Conservation (phyloP, 2,113 vertebrate genomes). For the Equus przewalskii region DNA sequence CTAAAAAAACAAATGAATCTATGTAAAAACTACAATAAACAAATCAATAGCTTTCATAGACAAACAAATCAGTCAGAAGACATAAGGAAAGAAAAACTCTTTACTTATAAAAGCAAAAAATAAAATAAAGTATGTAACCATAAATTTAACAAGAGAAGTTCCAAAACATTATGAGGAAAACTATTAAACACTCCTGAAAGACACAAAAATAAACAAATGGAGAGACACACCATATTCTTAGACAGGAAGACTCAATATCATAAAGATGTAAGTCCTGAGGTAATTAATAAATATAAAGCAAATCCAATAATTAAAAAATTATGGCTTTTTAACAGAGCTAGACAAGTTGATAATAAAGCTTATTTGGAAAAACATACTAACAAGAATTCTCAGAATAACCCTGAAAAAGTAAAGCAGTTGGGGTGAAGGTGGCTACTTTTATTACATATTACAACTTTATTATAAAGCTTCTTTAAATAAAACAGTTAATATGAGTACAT, state of each 20-base stretch:
- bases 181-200: background rate
- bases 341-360: background rate
- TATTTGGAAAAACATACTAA: background rate
- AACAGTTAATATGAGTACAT: background rate
- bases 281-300: background rate
- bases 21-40: background rate
- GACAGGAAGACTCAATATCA: slow-evolving; percentile 24
- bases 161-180: background rate
- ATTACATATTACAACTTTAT: background rate
- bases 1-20: slow-evolving; percentile 9
- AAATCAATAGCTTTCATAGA: slow-evolving; percentile 3
- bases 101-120: background rate
- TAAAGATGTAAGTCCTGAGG: background rate
- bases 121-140: background rate
- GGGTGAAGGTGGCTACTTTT: background rate
- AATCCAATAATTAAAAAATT: background rate
- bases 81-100: background rate
- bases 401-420: background rate
- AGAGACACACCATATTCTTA: background rate
- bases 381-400: background rate
- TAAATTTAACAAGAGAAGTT: background rate
- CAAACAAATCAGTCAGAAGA: background rate
- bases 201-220: slow-evolving; percentile 17
- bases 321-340: background rate
- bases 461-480: background rate